Conservation (phyloP, 2,797 vertebrate species). For the Malurus splendens region DNA sequence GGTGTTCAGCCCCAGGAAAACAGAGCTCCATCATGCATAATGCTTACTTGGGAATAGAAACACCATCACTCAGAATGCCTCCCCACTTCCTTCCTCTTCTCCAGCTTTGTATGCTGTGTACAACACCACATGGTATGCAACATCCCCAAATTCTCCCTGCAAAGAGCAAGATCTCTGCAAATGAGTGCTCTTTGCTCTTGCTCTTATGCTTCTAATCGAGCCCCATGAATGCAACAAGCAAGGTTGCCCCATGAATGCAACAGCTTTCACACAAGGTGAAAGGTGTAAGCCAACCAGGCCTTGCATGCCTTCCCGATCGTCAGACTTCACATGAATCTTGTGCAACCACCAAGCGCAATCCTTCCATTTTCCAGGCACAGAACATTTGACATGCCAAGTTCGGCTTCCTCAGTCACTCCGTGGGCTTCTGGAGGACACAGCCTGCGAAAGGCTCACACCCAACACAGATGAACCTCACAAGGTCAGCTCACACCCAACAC, state of each 20-base stretch:
- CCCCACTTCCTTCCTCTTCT: background rate
- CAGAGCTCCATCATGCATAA: background rate
- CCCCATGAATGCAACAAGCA: accelerated
- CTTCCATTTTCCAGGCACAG: background rate
- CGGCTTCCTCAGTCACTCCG: background rate
- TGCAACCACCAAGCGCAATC: accelerated
- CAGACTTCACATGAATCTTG: background rate
- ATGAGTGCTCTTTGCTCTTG: background rate
- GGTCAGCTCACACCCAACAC: background rate
- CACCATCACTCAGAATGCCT: background rate
- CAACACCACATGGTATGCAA: background rate
- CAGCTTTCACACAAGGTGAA: background rate
- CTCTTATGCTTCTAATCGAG: background rate
- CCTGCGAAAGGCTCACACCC: background rate
- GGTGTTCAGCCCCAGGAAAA: background rate
- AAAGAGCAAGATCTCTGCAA: background rate
- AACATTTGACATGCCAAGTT: accelerated
- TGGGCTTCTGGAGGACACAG: background rate
- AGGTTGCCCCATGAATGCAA: background rate
- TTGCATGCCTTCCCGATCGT: background rate
- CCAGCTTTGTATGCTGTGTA: background rate
- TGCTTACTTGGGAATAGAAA: background rate
- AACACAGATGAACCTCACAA: background rate
- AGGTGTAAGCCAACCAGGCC: background rate
- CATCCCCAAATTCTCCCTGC: background rate